These are phyloP conservation scores for Diglossa cyanea DNA, from an alignment of 2,797 vertebrate genomes.

Conservation along the genomic window DNA sequence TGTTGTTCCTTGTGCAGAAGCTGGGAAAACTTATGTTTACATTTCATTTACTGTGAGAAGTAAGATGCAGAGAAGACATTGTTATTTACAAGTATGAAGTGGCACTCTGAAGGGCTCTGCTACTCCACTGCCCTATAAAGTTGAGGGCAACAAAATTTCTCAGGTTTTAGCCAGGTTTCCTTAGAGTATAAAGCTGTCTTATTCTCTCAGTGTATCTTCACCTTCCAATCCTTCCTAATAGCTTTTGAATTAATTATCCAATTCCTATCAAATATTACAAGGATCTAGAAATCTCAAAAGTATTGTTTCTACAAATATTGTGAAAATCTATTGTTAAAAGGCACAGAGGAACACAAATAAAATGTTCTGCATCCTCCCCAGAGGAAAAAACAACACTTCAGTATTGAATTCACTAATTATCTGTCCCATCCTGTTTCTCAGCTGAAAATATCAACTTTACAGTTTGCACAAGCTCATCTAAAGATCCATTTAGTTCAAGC, in stretches of 20 bases:
- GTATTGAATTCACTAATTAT: background rate
- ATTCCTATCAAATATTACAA: background rate
- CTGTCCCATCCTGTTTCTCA: background rate
- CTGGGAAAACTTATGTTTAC: background rate
- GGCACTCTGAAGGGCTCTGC: background rate
- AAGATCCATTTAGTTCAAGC: background rate
- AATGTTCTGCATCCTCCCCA: background rate
- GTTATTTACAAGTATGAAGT: background rate
- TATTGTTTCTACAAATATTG: background rate
- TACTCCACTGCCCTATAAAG: background rate
- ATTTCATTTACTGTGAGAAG: background rate
- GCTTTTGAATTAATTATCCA: background rate
- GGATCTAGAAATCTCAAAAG: background rate
- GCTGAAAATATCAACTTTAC: background rate
- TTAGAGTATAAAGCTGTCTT: background rate
- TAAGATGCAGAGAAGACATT: background rate
- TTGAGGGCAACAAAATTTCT: background rate
- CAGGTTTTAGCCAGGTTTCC: background rate
- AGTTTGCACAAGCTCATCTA: background rate
- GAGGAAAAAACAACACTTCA: fast-evolving
- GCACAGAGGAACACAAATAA: background rate
- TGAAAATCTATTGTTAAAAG: background rate
- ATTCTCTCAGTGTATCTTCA: background rate
- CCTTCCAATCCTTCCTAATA: background rate
- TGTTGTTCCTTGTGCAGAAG: background rate